A percentile compares a stretch with the other conserved stretches of the same genome.
These are phyloP conservation scores for Leptinotarsa lineolata DNA, from an alignment of 1,140 invertebrate species.

Conservation along the genomic window DNA sequence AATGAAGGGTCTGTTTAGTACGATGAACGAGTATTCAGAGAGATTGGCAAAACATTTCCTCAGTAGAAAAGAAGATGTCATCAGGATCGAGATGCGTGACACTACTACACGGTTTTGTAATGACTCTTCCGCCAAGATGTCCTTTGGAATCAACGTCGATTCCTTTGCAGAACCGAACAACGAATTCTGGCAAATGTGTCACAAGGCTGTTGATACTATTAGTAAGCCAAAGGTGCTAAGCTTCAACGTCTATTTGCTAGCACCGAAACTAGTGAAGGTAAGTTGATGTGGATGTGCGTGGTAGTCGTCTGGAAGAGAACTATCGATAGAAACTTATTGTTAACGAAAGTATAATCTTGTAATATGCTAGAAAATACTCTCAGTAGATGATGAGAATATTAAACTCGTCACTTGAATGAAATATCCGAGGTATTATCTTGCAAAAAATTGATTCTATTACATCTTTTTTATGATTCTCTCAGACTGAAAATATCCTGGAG, in stretches of 20 bases:
- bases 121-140: conserved; percentile 54
- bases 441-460: too few relatives aligned
- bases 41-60: conserved; percentile 49
- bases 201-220: conserved; percentile 45
- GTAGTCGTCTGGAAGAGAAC: background rate
- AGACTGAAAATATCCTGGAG: too few relatives aligned
- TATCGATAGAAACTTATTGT: too few relatives aligned
- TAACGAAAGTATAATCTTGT: too few relatives aligned
- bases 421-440: too few relatives aligned
- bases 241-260: conserved; percentile 25
- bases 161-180: conserved; percentile 58
- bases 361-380: too few relatives aligned
- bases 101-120: conserved; percentile 43
- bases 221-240: conserved; percentile 6
- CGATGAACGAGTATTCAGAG: conserved; percentile 47
- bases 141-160: conserved; percentile 54
- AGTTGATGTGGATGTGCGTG: background rate
- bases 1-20: conserved; percentile 53
- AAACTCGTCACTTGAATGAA: too few relatives aligned
- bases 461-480: too few relatives aligned
- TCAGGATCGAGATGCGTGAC: conserved; percentile 44
- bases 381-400: too few relatives aligned
- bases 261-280: conserved; percentile 32
- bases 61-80: conserved; percentile 34
- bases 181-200: conserved; percentile 58